phyloP scores from a whole-genome alignment of 2,797 vertebrate genomes.

The Bradypodion pumilum region DNA sequence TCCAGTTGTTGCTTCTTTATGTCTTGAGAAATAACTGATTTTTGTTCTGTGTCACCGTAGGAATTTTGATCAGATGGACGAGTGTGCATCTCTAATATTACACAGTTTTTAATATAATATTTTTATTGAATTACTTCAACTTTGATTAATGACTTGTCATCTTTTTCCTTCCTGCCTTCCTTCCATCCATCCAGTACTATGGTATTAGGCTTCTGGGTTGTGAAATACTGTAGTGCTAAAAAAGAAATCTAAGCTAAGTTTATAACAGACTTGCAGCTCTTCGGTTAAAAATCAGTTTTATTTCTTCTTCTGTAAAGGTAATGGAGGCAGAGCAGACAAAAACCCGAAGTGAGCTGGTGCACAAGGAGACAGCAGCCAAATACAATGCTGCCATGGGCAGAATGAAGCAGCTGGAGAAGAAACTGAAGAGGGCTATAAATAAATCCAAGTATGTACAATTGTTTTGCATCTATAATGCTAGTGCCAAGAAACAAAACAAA shows the following conservation, averaged over 20 bases:
- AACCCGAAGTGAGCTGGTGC: constrained; percentile 88
- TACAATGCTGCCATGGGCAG: constrained; percentile 88
- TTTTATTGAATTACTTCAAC: too few species aligned
- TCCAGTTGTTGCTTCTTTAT: background rate
- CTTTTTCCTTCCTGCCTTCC: too few species aligned
- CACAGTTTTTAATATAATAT: background rate
- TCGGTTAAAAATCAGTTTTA: constrained; percentile 29
- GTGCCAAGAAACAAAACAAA: too few species aligned
- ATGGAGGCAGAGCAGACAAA: constrained; percentile 96
- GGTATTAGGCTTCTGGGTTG: background rate
- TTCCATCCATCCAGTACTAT: background rate
- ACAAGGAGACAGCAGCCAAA: constrained; percentile 92
- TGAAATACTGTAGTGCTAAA: background rate
- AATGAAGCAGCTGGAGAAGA: constrained; percentile 97
- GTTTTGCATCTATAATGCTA: background rate
- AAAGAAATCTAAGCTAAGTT: background rate
- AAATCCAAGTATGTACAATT: constrained; percentile 89
- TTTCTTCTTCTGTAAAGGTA: constrained; percentile 78
- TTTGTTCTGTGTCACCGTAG: background rate
- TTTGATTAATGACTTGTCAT: too few species aligned
- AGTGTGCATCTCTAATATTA: background rate
- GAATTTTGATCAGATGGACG: background rate
- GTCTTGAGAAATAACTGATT: background rate
- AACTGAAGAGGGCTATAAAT: constrained; percentile 93
- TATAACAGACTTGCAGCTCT: constrained; percentile 16